phyloP scores from a whole-genome alignment of 1,140 invertebrate genomes.

The Caerostris extrusa region DNA sequence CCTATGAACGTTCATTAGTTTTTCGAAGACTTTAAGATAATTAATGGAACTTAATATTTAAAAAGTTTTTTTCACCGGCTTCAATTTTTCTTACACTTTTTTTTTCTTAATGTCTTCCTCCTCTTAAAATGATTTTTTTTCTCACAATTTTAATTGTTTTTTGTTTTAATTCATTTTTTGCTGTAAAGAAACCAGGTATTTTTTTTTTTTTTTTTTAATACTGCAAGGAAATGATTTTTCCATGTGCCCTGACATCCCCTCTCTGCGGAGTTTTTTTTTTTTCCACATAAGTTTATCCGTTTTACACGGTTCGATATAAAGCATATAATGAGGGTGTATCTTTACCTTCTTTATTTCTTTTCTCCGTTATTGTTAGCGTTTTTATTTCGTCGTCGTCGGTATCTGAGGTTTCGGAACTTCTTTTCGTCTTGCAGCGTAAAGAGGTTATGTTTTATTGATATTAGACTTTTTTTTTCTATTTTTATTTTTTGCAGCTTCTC shows the following conservation, averaged over 20 bases:
- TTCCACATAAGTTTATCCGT: background rate
- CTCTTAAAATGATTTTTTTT: background rate
- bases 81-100: background rate
- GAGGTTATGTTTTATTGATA: background rate
- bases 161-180: background rate
- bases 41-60: conserved; percentile 6
- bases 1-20: background rate
- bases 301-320: background rate
- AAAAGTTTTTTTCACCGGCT: background rate
- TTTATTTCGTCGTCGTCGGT: background rate
- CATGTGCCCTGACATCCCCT: background rate
- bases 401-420: background rate
- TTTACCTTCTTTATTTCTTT: background rate
- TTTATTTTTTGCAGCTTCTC: background rate
- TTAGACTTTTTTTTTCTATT: background rate
- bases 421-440: background rate
- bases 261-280: background rate
- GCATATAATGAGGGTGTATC: background rate
- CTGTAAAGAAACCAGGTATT: background rate
- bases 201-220: background rate
- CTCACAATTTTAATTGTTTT: background rate
- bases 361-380: background rate
- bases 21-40: background rate
- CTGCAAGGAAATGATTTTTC: background rate
- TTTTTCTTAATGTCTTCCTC: background rate